Percentiles rank a stretch among this genome's conserved stretches.
These are phyloP conservation scores for Phthorimaea operculella DNA, from an alignment of 1,140 invertebrate genomes.

Conservation along the genomic window DNA sequence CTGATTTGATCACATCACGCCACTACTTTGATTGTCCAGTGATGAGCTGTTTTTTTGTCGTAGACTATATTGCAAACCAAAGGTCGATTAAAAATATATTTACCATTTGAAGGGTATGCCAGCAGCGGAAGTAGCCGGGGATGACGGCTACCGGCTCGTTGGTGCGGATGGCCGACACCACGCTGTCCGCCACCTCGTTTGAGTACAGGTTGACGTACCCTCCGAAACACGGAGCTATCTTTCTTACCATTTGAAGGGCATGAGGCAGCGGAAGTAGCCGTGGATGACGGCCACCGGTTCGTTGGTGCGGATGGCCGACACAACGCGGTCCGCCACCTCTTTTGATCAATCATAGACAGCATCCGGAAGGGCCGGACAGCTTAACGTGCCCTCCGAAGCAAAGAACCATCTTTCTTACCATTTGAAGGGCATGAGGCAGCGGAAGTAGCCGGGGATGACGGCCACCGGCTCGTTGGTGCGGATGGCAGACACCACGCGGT, in stretches of 20 bases:
- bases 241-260: conserved; percentile 77
- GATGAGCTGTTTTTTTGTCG: too few species aligned
- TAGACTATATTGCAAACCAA: too few species aligned
- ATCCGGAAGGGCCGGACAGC: too few species aligned
- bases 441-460: conserved; percentile 80
- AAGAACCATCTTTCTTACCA: too few species aligned
- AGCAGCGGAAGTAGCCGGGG: conserved; percentile 76
- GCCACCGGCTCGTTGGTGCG: conserved; percentile 82
- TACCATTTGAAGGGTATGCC: conserved; percentile 78
- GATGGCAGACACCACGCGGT: conserved; percentile 84
- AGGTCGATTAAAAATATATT: too few species aligned
- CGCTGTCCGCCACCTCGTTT: conserved; percentile 86
- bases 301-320: conserved; percentile 84
- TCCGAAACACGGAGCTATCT: too few species aligned
- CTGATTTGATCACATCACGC: too few species aligned
- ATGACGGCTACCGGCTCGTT: conserved; percentile 83
- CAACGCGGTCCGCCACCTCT: conserved; percentile 85
- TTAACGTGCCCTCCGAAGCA: too few species aligned
- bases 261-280: conserved; percentile 72
- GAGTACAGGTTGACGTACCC: too few species aligned
- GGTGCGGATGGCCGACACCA: conserved; percentile 83
- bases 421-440: conserved; percentile 74
- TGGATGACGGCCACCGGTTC: conserved; percentile 84
- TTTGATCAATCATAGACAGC: too few species aligned
- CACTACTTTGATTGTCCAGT: too few species aligned